These are phyloP conservation scores for Paedocypris micromegethes DNA, from an alignment of 2,797 vertebrate genomes.

Conservation along the genomic window DNA sequence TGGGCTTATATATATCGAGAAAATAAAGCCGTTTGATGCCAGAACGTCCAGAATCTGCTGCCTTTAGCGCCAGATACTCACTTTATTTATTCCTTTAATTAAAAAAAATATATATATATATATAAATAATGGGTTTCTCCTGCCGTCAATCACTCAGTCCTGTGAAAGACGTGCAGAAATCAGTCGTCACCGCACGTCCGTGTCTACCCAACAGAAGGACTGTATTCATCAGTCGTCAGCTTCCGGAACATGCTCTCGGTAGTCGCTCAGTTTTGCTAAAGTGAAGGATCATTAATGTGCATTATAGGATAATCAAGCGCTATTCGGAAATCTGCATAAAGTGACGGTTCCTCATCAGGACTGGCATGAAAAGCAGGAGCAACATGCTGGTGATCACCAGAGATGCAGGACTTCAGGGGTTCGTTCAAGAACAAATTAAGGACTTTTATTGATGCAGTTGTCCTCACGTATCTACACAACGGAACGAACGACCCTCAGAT, in stretches of 20 bases:
- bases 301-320: conserved; percentile 40
- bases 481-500: too few species aligned
- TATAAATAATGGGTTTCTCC: too few species aligned
- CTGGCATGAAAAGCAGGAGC: conserved; percentile 35
- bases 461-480: too few species aligned
- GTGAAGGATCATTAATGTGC: conserved; percentile 20
- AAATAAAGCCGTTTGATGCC: too few species aligned
- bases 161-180: conserved; percentile 3
- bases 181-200: neutral
- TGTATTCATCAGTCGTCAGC: conserved; percentile 9
- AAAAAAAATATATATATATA: too few species aligned
- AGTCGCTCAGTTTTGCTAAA: conserved; percentile 13
- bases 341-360: conserved; percentile 36
- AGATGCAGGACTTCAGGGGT: conserved; percentile 9
- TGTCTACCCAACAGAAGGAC: conserved; percentile 9
- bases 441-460: too few species aligned
- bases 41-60: too few species aligned
- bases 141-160: neutral
- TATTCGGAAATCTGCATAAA: conserved; percentile 32
- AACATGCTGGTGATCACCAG: conserved; percentile 3
- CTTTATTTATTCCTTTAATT: too few species aligned
- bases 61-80: too few species aligned
- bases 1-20: too few species aligned
- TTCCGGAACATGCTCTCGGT: conserved; percentile 9
- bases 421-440: too few species aligned